A percentile compares a stretch with the other conserved stretches of the same genome.
phyloP scores from a whole-genome alignment of 2,888 invertebrate genomes.

The Andrena bucephala region DNA sequence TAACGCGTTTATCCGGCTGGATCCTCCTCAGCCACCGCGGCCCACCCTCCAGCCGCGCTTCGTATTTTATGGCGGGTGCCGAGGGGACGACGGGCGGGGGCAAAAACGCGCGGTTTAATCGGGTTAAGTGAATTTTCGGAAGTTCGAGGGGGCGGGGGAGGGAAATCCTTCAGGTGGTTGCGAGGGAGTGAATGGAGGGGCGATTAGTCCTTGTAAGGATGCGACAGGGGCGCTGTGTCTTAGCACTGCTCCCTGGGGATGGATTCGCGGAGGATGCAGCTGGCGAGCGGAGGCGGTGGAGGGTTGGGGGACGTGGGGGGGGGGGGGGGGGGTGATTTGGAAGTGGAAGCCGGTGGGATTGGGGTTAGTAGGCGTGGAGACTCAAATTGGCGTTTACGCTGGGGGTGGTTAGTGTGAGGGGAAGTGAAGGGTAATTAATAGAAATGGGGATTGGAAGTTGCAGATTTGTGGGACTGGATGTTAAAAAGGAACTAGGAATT shows the following conservation, averaged over 20 bases:
- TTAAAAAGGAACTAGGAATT: too few relatives aligned
- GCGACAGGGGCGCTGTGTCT: background rate
- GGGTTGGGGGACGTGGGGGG: too few relatives aligned
- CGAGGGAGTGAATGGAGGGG: background rate
- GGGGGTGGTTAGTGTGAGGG: background rate
- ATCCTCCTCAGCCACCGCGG: background rate
- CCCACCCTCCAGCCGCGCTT: background rate
- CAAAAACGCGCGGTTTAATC: conserved; percentile 24
- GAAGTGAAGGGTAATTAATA: too few relatives aligned
- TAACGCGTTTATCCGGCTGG: conserved; percentile 29
- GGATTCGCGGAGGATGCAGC: background rate
- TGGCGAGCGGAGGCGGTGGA: background rate
- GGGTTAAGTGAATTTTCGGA: conserved; percentile 26
- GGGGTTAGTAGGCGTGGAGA: too few relatives aligned
- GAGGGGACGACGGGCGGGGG: conserved; percentile 18
- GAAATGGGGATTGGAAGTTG: too few relatives aligned
- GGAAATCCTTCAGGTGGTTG: background rate
- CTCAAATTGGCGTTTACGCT: background rate
- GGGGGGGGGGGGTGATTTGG: too few relatives aligned
- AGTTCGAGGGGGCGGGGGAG: background rate
- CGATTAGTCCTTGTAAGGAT: background rate
- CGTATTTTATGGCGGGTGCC: conserved; percentile 37
- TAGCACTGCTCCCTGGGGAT: background rate
- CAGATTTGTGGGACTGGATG: too few relatives aligned
- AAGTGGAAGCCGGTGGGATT: too few relatives aligned